Evolutionary conservation across 2,797 vertebrate species (phyloP).

Genomic region (Alcedo quadribrachys): DNA sequence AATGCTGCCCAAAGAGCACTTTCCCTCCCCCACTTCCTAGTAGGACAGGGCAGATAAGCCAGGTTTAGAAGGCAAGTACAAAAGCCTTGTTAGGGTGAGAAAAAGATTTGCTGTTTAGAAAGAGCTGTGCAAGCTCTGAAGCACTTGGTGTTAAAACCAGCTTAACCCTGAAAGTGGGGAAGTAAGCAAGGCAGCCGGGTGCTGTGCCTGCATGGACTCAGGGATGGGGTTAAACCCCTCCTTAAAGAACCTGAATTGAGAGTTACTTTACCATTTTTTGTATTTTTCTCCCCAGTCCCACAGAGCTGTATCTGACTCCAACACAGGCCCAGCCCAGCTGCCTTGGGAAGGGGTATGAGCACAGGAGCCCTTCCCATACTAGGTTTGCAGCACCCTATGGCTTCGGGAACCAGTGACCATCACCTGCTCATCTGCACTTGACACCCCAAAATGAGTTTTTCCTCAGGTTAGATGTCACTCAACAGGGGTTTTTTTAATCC

Average conservation of each 20-base stretch:
- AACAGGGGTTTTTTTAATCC: neutral
- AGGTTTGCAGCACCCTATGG: neutral
- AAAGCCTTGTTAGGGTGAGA: neutral
- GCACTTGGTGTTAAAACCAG: neutral
- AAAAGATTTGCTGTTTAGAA: neutral
- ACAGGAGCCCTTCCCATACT: rapidly evolving
- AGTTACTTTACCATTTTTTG: neutral
- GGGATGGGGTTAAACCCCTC: neutral
- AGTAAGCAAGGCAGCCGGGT: rapidly evolving
- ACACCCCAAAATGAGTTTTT: neutral
- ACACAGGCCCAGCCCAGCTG: neutral
- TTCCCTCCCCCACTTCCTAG: neutral
- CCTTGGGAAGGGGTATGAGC: neutral
- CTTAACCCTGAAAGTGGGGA: neutral
- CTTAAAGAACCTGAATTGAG: neutral
- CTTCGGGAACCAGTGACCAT: neutral
- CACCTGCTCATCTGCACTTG: neutral
- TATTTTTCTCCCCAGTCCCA: rapidly evolving
- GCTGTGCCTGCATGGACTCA: rapidly evolving
- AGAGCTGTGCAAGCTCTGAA: neutral
- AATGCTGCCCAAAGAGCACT: rapidly evolving
- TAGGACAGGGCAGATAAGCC: neutral
- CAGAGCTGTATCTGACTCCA: neutral
- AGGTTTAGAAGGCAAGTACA: neutral
- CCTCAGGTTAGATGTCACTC: neutral